These are phyloP conservation scores for Glandiceps talaboti DNA, from an alignment of 53 echinoderm and acorn worm genomes.

Conservation along the genomic window DNA sequence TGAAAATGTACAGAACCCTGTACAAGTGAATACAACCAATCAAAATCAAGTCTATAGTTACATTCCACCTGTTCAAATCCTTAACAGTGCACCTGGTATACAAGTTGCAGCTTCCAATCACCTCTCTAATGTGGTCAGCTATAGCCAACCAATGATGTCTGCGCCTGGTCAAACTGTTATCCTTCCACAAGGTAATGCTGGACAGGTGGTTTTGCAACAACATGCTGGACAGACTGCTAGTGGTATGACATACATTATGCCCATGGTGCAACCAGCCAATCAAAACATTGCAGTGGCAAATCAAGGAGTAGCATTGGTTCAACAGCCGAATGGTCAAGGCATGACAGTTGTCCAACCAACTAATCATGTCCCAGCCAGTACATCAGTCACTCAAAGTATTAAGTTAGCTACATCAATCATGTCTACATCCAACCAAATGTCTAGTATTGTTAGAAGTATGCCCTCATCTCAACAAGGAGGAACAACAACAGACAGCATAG, in stretches of 20 bases:
- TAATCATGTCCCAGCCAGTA: not conserved
- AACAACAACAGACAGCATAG: not conserved
- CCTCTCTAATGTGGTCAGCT: not conserved
- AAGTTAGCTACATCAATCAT: not conserved
- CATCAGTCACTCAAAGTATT: not conserved
- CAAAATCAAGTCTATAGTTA: not conserved
- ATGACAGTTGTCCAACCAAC: not conserved
- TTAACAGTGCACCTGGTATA: not conserved
- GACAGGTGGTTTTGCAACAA: not conserved
- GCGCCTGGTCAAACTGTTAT: not conserved
- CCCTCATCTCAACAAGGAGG: not conserved
- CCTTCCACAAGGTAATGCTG: not conserved
- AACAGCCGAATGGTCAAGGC: not conserved
- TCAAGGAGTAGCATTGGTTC: not conserved
- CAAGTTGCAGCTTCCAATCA: not conserved
- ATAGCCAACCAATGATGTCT: not conserved
- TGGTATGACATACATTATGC: not conserved
- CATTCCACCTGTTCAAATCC: not conserved
- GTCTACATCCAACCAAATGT: not conserved
- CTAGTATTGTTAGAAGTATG: not conserved
- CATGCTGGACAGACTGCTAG: not conserved
- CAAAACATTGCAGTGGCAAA: not conserved
- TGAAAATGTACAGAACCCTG: not conserved
- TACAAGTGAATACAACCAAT: not conserved
- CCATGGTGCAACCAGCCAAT: not conserved